phyloP scores from a whole-genome alignment of 2,113 vertebrate genomes.

The Percopsis transmontana region DNA sequence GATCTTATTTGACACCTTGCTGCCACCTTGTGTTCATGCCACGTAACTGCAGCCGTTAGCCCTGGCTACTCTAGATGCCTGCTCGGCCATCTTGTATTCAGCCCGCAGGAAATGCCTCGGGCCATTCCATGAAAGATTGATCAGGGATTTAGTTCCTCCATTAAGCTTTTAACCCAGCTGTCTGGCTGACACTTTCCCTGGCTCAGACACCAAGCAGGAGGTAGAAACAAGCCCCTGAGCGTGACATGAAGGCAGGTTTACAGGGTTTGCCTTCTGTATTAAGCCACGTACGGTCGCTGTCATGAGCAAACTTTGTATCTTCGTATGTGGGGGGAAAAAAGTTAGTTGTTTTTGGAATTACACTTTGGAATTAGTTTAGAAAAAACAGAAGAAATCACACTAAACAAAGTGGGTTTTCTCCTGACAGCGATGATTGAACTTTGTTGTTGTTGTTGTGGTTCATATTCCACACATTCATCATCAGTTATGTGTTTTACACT shows the following conservation, averaged over 20 bases:
- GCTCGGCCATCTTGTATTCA: conserved; percentile 16
- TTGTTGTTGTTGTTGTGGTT: not conserved
- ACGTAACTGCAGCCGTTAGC: conserved; percentile 11
- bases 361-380: no score
- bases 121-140: conserved; percentile 46
- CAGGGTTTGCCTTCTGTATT: no score
- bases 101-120: conserved; percentile 43
- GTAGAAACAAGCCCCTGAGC: not conserved
- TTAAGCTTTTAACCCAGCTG: conserved; percentile 26
- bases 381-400: no score
- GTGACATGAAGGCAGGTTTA: no score
- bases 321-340: no score
- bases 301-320: no score
- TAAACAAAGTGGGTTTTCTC: no score
- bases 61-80: no score
- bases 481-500: not conserved
- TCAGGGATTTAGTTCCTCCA: conserved; percentile 41
- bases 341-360: no score
- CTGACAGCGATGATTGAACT: no score
- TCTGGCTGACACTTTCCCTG: conserved; percentile 3
- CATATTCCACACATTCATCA: conserved; percentile 10
- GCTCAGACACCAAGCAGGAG: not conserved
- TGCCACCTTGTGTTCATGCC: conserved; percentile 37
- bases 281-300: no score
- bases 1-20: conserved; percentile 2